phyloP scores from a whole-genome alignment of 2,113 vertebrate genomes.

The Hystrix brachyura region DNA sequence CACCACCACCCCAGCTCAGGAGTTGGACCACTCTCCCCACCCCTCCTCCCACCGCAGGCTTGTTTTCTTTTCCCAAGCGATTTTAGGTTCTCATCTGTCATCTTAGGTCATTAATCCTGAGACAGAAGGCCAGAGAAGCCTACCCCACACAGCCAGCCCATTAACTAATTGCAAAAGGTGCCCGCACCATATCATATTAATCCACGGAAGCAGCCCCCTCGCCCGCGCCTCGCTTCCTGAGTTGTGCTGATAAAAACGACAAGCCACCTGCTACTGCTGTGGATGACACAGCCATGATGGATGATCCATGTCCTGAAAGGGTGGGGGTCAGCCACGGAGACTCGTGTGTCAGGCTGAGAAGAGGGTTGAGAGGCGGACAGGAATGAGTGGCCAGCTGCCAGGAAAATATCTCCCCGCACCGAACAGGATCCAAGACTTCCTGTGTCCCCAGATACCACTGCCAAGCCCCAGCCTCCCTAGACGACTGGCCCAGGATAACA shows the following conservation, averaged over 20 bases:
- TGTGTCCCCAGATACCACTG: not conserved
- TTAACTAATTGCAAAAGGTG: conserved; percentile 87
- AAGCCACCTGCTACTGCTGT: conserved; percentile 62
- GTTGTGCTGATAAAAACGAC: conserved; percentile 74
- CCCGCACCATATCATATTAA: conserved; percentile 69
- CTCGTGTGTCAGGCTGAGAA: conserved; percentile 52
- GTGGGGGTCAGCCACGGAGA: conserved; percentile 60
- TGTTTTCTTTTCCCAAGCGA: conserved; percentile 70
- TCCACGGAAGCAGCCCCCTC: conserved; percentile 46
- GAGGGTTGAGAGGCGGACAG: not conserved
- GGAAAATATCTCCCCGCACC: conserved; percentile 10
- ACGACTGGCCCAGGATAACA: not conserved
- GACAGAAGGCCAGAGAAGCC: conserved; percentile 75
- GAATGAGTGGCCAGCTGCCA: conserved; percentile 24
- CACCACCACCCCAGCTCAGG: too few relatives aligned
- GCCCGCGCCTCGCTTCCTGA: conserved; percentile 20
- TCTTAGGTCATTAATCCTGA: conserved; percentile 79
- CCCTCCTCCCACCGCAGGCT: not conserved
- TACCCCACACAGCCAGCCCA: conserved; percentile 73
- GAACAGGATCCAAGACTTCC: conserved; percentile 36
- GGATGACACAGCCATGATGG: conserved; percentile 66
- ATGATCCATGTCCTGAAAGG: conserved; percentile 56
- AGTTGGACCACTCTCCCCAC: not conserved
- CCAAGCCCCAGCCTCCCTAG: not conserved
- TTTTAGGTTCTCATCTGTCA: conserved; percentile 78